A percentile compares a stretch with the other conserved stretches of the same genome.
These are phyloP conservation scores for Papilio aristodemus DNA, from an alignment of 1,140 invertebrate species.

Conservation along the genomic window DNA sequence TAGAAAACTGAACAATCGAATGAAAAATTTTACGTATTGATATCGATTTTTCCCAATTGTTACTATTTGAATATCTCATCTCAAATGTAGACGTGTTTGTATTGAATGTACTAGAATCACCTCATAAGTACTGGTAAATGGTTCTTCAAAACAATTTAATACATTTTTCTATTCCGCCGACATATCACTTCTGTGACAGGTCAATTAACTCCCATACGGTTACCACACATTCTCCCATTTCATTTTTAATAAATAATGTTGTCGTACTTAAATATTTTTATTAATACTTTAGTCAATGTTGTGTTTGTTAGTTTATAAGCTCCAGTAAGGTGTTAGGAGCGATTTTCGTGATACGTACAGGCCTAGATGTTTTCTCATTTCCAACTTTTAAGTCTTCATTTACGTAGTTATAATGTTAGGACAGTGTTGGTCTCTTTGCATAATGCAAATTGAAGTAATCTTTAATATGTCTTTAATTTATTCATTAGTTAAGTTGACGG, in stretches of 20 bases:
- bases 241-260: background rate
- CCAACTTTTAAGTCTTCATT: background rate
- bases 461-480: constrained; percentile 6
- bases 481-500: background rate
- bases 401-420: background rate
- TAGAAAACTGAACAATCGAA: background rate
- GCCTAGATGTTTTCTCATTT: constrained; percentile 1
- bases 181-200: constrained; percentile 62
- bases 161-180: constrained; percentile 46
- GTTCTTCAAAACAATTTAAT: background rate
- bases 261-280: background rate
- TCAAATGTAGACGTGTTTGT: constrained; percentile 13
- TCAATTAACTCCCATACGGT: constrained; percentile 26
- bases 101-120: constrained; percentile 34
- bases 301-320: constrained; percentile 5
- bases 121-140: constrained; percentile 31
- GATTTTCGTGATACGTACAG: constrained; percentile 26
- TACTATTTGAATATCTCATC: constrained; percentile 14
- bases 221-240: background rate
- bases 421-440: background rate
- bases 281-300: background rate
- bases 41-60: constrained; percentile 1
- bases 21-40: constrained; percentile 7
- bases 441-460: no score
- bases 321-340: background rate